phyloP scores from a whole-genome alignment of 1,140 invertebrate species.

The Dryas iulia region DNA sequence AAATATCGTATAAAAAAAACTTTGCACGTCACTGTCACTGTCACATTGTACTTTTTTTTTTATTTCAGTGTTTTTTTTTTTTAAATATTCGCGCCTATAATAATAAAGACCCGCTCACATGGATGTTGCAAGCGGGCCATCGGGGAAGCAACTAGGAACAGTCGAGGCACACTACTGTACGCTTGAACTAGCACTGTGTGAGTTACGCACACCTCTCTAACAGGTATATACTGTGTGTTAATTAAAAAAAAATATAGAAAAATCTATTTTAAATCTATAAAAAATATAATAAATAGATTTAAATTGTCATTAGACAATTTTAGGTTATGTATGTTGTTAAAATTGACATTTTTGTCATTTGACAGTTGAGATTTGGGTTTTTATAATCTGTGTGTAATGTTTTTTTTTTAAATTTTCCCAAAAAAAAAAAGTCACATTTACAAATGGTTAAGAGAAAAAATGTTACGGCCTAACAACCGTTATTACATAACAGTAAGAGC shows the following conservation, averaged over 20 bases:
- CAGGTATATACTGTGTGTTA: conserved; percentile 63
- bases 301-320: neutral
- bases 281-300: neutral
- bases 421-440: conserved; percentile 37
- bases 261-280: neutral
- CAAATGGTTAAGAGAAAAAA: conserved; percentile 59
- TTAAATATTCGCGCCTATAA: conserved; percentile 61
- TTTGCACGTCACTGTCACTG: conserved; percentile 43
- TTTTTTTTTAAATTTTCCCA: neutral
- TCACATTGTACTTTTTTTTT: conserved; percentile 36
- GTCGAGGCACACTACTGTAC: conserved; percentile 49
- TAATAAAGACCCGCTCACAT: conserved; percentile 74
- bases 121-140: conserved; percentile 76
- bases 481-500: conserved; percentile 75
- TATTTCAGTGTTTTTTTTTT: conserved; percentile 49
- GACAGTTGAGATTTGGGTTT: neutral
- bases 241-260: conserved; percentile 3
- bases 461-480: conserved; percentile 74
- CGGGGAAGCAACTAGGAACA: conserved; percentile 72
- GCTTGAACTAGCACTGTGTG: conserved; percentile 8
- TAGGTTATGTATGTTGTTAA: neutral
- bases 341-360: neutral
- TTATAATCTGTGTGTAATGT: neutral
- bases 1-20: conserved; percentile 42
- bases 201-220: conserved; percentile 49